Base-by-base conservation (phyloP, 2,797 vertebrate species). In the Zenarchopterus dispar region DNA sequence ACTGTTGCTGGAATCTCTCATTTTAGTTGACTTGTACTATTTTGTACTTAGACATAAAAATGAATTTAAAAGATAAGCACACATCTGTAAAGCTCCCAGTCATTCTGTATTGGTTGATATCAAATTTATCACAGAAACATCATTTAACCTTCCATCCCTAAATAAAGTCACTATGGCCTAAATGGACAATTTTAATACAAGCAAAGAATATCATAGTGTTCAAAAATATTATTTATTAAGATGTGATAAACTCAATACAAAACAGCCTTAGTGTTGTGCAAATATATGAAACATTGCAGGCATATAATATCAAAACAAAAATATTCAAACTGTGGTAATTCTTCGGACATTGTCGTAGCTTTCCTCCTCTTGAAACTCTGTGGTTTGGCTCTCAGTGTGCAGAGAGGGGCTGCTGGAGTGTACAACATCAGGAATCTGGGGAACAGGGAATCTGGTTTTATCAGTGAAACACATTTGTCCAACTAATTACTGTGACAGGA, bases 321-420 rank as follows among this genome's bases (percentile, higher is more conserved):
- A 55, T 26, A 24, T 56, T 88, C 54, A 92, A 50, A 92, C 89
- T 8, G 86, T 91, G 17, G 90, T 92, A 6, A 89, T 75, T 56
- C 76, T 89, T 46, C 86, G 73, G 75, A 82, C 0, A 13, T 18
- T 78, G 49, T 54, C 71, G 31, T 16, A 4, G 59, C 19, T 60
- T 16, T 74, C 64, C 28, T 82, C 67, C 19, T 58, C 26, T 10
- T 46, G 3, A 63, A 33, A 52, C n/a, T 24, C 52, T 46, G 77
- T 73, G 21, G 26, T 18, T 19, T 58, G 68, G 19, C 23, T 76
- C n/a, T 81, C 74, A 19, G 8, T 59, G 53, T 74, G 74, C 24
- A 75, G 50, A 49, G 80, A 83, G 8, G 18, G 36, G 60, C 21
- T 81, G 52, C 74, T 81, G 39, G 70, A 80, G 23, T 67, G 62